Base-by-base conservation (phyloP, 2,888 invertebrate species). In the Ennomos erosarius region DNA sequence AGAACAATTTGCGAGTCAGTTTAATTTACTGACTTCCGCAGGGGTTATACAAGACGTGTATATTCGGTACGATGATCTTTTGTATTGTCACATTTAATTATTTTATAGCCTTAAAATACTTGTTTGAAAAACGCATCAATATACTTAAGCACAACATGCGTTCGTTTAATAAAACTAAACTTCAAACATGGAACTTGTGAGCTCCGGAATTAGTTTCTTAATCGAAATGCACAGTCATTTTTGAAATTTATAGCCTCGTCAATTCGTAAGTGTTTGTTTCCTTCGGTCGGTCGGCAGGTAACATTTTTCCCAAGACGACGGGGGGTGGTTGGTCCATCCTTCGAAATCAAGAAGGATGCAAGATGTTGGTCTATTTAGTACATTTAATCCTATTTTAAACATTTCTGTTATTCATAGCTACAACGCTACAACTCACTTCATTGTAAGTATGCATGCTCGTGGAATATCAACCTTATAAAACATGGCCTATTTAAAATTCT, bases 181-280 rank as follows among this genome's bases (percentile, higher is more conserved):
- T 71, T 75, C 69, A 75, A 71, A 75, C 67, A 76, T 72, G 71
- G 70, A 76, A 74, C 67, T 65, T 67, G 70, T 67, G 70, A 72
- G 72, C 65, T 76, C 74, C 75, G 68, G 84, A 88, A 88, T 88
- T 84, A 82, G 84, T 82, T 86, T 88, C 87, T 84, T 87, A 86
- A 87, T 87, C 85, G 79, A 79, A 82, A 85, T 79, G 79, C 74
- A 67, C 77, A 84, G 81, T 83, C 81, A 84, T 88, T 86, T 87
- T 66, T 71, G 65, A 83, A 82, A 88, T 88, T 86, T 88, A 90
- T 87, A 73, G 79, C 83, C 71, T 81, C 82, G 78, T 87, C 83
- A 81, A 84, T 85, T 79, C 74, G 73, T 84, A 83, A 79, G 84
- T 86, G 84, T 88, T 85, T 87, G 87, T 88, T 89, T 85, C 88